Conservation (phyloP, 37 sponge, comb jelly and placozoan species). For the Haliclona indistincta region DNA sequence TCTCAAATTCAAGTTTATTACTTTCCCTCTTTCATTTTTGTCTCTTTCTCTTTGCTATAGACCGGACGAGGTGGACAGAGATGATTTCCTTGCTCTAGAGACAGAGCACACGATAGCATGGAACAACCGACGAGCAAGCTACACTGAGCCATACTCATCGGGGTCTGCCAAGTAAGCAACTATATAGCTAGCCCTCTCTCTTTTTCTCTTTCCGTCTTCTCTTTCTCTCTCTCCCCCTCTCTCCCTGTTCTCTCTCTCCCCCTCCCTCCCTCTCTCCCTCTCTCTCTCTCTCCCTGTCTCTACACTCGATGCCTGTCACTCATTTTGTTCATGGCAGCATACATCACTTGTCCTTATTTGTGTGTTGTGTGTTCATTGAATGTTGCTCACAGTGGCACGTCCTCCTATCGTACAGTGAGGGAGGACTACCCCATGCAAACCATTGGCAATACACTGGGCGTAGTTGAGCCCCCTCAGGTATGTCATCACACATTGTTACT, state of each 20-base stretch:
- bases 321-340: neutral
- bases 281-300: neutral
- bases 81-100: slow-evolving; percentile 3
- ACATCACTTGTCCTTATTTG: neutral
- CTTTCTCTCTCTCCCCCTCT: neutral
- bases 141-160: slow-evolving; percentile 6
- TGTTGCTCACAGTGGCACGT: too few relatives aligned
- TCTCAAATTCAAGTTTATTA: neutral
- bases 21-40: neutral
- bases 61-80: neutral
- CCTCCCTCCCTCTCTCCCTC: neutral
- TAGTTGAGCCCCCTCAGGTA: neutral
- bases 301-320: neutral
- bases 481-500: neutral
- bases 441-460: neutral
- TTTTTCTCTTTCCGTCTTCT: neutral
- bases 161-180: neutral
- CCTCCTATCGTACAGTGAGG: too few relatives aligned
- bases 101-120: neutral
- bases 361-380: slow-evolving; percentile 62
- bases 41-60: neutral
- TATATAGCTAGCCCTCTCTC: slow-evolving; percentile 10
- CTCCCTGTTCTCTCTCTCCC: slow-evolving; percentile 1
- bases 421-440: slow-evolving; percentile 54
- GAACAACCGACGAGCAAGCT: neutral